A percentile compares a stretch with the other conserved stretches of the same genome.
phyloP scores from a whole-genome alignment of 2,888 invertebrate species.

The Lepidochrysops patricia region DNA sequence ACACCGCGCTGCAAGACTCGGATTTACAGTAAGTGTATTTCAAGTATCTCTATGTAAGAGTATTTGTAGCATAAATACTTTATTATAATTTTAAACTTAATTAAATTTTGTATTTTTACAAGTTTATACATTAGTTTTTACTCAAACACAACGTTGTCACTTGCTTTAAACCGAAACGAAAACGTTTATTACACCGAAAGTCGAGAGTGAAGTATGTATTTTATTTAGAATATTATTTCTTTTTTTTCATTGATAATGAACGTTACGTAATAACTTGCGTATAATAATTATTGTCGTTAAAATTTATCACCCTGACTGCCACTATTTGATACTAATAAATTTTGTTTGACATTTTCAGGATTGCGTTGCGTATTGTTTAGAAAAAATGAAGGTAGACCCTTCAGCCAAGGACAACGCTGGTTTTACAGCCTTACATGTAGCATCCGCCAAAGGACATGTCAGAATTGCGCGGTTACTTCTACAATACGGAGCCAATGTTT shows the following conservation, averaged over 20 bases:
- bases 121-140: too few relatives aligned
- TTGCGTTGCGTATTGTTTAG: constrained; percentile 91
- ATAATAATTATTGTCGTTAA: too few relatives aligned
- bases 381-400: constrained; percentile 86
- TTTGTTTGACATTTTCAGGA: constrained; percentile 73
- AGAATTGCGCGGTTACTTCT: constrained; percentile 89
- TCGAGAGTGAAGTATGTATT: too few relatives aligned
- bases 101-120: too few relatives aligned
- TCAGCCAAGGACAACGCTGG: constrained; percentile 94
- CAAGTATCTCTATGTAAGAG: background rate
- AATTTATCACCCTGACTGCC: too few relatives aligned
- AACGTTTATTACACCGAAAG: too few relatives aligned
- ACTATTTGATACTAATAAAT: constrained; percentile 13
- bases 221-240: too few relatives aligned
- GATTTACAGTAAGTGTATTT: constrained; percentile 81
- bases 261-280: too few relatives aligned
- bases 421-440: constrained; percentile 94
- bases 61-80: background rate
- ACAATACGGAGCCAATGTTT: constrained; percentile 92
- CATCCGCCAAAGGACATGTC: constrained; percentile 90
- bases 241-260: too few relatives aligned
- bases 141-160: too few relatives aligned
- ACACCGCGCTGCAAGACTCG: constrained; percentile 92
- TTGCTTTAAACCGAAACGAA: too few relatives aligned
- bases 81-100: too few relatives aligned